Conservation (phyloP, 2,113 vertebrate species). For the Myiozetetes cayanensis region DNA sequence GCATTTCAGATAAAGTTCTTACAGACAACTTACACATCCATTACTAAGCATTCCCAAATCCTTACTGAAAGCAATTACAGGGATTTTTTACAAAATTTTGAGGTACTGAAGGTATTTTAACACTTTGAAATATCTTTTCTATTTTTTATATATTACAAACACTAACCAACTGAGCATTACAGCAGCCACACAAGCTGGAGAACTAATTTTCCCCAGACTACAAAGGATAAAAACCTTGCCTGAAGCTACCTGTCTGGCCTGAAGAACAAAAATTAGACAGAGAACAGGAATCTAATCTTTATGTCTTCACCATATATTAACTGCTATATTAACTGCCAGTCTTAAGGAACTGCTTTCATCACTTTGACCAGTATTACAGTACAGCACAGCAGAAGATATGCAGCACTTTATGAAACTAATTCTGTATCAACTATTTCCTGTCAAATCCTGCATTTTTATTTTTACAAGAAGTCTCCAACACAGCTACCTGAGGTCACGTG, state of each 20-base stretch:
- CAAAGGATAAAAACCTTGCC: neutral
- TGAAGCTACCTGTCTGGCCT: neutral
- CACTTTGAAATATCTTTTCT: neutral
- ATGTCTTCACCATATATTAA: neutral
- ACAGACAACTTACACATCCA: neutral
- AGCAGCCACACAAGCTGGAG: neutral
- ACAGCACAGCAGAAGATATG: neutral
- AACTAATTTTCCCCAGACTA: neutral
- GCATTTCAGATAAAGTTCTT: neutral
- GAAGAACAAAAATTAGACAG: neutral
- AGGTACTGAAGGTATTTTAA: neutral
- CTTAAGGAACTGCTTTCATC: neutral
- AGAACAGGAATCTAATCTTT: neutral
- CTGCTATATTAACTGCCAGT: neutral
- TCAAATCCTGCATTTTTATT: neutral
- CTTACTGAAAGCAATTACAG: neutral
- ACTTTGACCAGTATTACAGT: neutral
- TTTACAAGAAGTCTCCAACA: neutral
- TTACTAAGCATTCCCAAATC: neutral
- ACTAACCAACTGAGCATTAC: neutral
- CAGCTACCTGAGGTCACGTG: conserved; percentile 79
- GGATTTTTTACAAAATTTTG: neutral
- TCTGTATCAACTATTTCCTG: neutral
- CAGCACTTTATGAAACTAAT: neutral
- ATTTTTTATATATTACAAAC: neutral